Evolutionary conservation across 2,888 invertebrate genomes (phyloP).

Genomic region (Ophion obscuratus): DNA sequence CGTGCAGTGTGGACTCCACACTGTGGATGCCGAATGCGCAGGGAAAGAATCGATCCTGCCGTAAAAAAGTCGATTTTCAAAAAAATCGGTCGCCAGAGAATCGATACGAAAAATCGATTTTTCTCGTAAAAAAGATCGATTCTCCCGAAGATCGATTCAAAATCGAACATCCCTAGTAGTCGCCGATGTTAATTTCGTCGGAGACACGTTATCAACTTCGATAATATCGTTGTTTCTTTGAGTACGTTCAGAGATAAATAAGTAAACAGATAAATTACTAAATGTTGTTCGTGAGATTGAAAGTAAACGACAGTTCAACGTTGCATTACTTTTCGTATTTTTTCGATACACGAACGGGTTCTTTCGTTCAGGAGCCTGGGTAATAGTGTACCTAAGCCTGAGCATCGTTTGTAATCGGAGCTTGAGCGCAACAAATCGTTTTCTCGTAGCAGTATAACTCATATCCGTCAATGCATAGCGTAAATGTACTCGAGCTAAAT

Average conservation of each 20-base stretch:
- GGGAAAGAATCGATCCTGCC: no score
- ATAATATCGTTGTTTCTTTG: neutral
- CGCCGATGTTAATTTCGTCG: neutral
- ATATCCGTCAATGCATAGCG: neutral
- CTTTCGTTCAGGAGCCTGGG: conserved; percentile 49
- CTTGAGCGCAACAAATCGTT: conserved; percentile 51
- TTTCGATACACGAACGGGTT: neutral
- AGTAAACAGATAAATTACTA: neutral
- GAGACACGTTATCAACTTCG: neutral
- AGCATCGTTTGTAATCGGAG: conserved; percentile 2
- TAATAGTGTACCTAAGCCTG: conserved; percentile 21
- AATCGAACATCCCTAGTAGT: no score
- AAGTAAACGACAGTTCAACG: conserved; percentile 26
- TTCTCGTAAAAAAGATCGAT: no score
- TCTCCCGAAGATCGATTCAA: no score
- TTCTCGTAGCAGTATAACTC: conserved; percentile 9
- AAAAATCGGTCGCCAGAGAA: no score
- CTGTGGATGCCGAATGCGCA: no score
- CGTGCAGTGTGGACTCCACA: no score
- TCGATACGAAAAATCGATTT: no score
- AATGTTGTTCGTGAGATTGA: conserved; percentile 7
- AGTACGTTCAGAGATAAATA: neutral
- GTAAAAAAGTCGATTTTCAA: no score
- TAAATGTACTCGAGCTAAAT: conserved; percentile 18
- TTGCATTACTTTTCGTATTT: conserved; percentile 49